Conservation (phyloP, 2,888 invertebrate genomes). For the Busseola fusca region DNA sequence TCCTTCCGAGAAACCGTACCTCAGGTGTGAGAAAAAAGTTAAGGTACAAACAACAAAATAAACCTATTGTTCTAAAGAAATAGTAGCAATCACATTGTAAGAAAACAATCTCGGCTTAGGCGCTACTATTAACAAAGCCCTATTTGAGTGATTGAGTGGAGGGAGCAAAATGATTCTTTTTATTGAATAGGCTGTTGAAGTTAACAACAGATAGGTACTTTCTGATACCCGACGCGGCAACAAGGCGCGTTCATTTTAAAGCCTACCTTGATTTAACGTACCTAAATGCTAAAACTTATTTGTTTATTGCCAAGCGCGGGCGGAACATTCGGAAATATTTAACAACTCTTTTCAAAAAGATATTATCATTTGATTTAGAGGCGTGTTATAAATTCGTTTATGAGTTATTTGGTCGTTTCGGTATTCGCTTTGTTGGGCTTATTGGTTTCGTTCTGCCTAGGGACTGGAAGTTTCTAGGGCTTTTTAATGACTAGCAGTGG, state of each 20-base stretch:
- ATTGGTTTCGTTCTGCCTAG: conserved; percentile 34
- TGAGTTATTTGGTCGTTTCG: conserved; percentile 49
- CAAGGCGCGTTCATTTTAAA: conserved; percentile 28
- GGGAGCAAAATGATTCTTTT: conserved; percentile 25
- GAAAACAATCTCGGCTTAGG: conserved; percentile 9
- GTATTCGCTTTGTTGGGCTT: conserved; percentile 41
- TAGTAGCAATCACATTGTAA: conserved; percentile 18
- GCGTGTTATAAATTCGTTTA: conserved; percentile 40
- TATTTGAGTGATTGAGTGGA: conserved; percentile 26
- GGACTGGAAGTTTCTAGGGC: conserved; percentile 27
- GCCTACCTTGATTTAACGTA: conserved; percentile 1
- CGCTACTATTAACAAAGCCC: conserved; percentile 16
- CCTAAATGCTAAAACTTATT: conserved; percentile 33
- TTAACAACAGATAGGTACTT: conserved; percentile 21
- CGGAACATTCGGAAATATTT: conserved; percentile 33
- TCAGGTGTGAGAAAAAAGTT: not conserved
- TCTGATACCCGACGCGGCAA: conserved; percentile 27
- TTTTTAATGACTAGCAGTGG: conserved; percentile 36
- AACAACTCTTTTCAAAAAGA: conserved; percentile 52
- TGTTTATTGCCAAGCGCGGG: conserved; percentile 20
- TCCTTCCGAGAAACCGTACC: not conserved
- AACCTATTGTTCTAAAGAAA: conserved; percentile 7
- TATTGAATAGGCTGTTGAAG: conserved; percentile 36
- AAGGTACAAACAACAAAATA: not conserved
- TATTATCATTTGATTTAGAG: conserved; percentile 51